Conservation (phyloP, 2,888 invertebrate species). For the Autographa pulchrina region DNA sequence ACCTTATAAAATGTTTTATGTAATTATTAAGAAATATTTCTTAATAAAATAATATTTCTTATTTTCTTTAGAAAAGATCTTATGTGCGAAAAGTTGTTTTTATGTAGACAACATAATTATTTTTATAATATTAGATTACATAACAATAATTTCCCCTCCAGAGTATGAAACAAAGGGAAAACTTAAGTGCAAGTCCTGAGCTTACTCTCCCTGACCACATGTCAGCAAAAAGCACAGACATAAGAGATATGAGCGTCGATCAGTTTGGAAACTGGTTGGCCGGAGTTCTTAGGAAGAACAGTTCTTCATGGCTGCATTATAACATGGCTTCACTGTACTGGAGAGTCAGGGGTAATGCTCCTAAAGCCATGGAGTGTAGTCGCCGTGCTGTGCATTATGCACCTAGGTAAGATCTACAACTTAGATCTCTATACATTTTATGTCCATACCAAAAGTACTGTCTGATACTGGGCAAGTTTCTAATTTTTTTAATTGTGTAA, state of each 20-base stretch:
- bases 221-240: conserved; percentile 56
- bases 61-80: too few relatives aligned
- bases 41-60: too few relatives aligned
- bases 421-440: conserved; percentile 11
- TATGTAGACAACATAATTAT: too few relatives aligned
- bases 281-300: conserved; percentile 90
- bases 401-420: conserved; percentile 88
- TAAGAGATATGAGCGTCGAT: conserved; percentile 71
- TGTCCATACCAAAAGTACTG: too few relatives aligned
- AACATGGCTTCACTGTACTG: conserved; percentile 95
- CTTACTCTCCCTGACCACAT: conserved; percentile 69
- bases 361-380: conserved; percentile 94
- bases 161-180: conserved; percentile 78
- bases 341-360: conserved; percentile 93
- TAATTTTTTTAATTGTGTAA: too few relatives aligned
- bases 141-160: conserved; percentile 59
- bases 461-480: too few relatives aligned
- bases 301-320: conserved; percentile 94
- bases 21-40: too few relatives aligned
- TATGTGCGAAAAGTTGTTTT: too few relatives aligned
- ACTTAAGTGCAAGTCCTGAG: conserved; percentile 75
- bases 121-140: too few relatives aligned
- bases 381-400: conserved; percentile 93
- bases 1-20: too few relatives aligned
- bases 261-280: conserved; percentile 91